These are phyloP conservation scores for Spisula solida DNA, from an alignment of 2,888 invertebrate species.

Conservation along the genomic window DNA sequence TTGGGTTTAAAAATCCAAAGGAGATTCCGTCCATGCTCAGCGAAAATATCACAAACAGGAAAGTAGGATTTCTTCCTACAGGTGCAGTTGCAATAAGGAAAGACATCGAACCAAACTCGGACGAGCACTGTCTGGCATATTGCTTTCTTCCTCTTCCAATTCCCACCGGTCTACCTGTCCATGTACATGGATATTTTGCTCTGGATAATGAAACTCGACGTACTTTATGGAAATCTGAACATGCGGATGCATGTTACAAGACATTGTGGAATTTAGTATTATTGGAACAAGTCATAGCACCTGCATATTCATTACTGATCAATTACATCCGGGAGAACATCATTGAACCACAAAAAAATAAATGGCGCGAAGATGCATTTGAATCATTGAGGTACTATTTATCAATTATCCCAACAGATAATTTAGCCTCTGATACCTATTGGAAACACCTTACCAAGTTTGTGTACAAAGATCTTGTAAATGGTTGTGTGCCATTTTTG, in stretches of 20 bases:
- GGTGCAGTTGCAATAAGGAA: constrained; percentile 9
- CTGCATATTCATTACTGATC: neutral
- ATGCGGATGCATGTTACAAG: constrained; percentile 20
- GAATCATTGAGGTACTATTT: neutral
- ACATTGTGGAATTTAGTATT: constrained; percentile 33
- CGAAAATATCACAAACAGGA: neutral
- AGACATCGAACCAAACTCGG: neutral
- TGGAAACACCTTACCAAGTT: constrained; percentile 16
- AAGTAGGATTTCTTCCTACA: neutral
- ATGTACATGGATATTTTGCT: constrained; percentile 80
- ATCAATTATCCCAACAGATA: constrained; percentile 5
- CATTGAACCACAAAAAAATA: neutral
- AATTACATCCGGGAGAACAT: neutral
- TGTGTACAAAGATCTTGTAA: constrained; percentile 1
- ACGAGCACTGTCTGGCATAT: constrained; percentile 62
- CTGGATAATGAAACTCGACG: constrained; percentile 68
- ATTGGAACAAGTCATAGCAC: constrained; percentile 17
- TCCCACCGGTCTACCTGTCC: constrained; percentile 75
- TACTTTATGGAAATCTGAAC: constrained; percentile 42
- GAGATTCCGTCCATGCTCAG: neutral
- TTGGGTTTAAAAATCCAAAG: neutral
- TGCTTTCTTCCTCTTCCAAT: constrained; percentile 79
- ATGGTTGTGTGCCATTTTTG: neutral
- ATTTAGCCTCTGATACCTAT: neutral
- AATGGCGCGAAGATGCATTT: neutral